Conservation (phyloP, 1,140 invertebrate genomes). For the Drosophila paulistorum region DNA sequence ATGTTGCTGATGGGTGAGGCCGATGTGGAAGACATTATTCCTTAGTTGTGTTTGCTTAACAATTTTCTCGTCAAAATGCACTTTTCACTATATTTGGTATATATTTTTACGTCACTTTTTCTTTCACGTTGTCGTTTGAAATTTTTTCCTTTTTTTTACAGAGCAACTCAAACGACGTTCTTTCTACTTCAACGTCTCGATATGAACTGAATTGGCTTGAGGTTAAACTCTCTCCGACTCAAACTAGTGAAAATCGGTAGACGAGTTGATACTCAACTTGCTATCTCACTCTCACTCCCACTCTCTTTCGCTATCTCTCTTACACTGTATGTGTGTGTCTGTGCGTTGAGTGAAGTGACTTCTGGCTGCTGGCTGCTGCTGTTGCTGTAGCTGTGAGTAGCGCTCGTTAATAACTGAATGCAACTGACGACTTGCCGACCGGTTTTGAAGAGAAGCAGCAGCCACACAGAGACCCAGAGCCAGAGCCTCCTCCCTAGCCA, state of each 20-base stretch:
- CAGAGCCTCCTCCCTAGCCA: slow-evolving; percentile 14
- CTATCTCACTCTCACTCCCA: slow-evolving; percentile 17
- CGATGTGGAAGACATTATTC: slow-evolving; percentile 81
- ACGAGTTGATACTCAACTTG: slow-evolving; percentile 27
- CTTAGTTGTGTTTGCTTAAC: slow-evolving; percentile 35
- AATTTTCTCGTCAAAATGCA: slow-evolving; percentile 26
- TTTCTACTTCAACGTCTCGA: slow-evolving; percentile 68
- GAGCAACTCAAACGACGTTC: slow-evolving; percentile 27
- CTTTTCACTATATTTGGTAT: slow-evolving; percentile 9
- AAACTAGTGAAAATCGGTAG: slow-evolving; percentile 63
- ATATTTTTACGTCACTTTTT: background rate
- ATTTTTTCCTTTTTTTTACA: slow-evolving; percentile 4
- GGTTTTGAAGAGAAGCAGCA: slow-evolving; percentile 68
- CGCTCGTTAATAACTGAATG: slow-evolving; percentile 80
- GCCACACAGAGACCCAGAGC: slow-evolving; percentile 8
- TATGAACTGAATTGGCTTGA: slow-evolving; percentile 72
- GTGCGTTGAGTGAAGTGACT: slow-evolving; percentile 62
- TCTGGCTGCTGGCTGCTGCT: slow-evolving; percentile 53
- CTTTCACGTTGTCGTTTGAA: slow-evolving; percentile 19
- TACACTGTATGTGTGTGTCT: slow-evolving; percentile 27
- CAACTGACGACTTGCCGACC: slow-evolving; percentile 72
- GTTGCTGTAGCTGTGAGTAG: slow-evolving; percentile 70
- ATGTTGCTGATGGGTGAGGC: slow-evolving; percentile 82
- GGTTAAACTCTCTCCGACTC: slow-evolving; percentile 68
- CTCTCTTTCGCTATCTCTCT: slow-evolving; percentile 32